phyloP scores from a whole-genome alignment of 2,888 invertebrate species.

The Archips crataeganus region DNA sequence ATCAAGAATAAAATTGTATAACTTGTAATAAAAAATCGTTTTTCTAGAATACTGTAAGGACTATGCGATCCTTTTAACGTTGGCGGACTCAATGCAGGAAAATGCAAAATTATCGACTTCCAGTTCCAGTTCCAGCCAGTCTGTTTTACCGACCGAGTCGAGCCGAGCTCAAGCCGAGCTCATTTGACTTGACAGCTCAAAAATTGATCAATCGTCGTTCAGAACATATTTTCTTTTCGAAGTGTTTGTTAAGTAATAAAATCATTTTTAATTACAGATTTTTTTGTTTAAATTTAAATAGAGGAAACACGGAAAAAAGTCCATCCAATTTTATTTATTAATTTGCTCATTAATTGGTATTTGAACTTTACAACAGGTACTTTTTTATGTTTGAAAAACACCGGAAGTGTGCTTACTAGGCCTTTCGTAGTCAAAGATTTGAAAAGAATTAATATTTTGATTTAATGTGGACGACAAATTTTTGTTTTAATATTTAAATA shows the following conservation, averaged over 20 bases:
- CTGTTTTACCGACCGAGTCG: conserved; percentile 68
- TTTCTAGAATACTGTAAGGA: conserved; percentile 18
- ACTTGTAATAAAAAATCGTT: conserved; percentile 22
- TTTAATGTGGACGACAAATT: too few species aligned
- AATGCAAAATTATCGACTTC: conserved; percentile 70
- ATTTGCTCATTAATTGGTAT: background rate
- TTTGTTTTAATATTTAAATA: background rate
- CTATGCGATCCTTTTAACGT: conserved; percentile 34
- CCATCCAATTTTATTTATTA: too few species aligned
- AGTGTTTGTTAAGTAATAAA: too few species aligned
- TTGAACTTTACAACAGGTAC: conserved; percentile 10
- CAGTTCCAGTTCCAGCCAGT: conserved; percentile 45
- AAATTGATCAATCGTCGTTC: conserved; percentile 32
- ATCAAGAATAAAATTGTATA: conserved; percentile 39
- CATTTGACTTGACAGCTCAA: conserved; percentile 39
- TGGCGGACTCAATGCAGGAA: conserved; percentile 45
- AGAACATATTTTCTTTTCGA: background rate
- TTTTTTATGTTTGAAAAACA: background rate
- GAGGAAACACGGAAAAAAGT: too few species aligned
- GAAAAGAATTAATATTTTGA: too few species aligned
- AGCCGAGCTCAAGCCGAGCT: background rate
- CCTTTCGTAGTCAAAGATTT: too few species aligned
- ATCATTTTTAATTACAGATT: too few species aligned
- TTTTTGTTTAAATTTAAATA: too few species aligned
- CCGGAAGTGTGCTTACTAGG: background rate